These are phyloP conservation scores for Bovichtus variegatus DNA, from an alignment of 2,797 vertebrate species.

Conservation along the genomic window DNA sequence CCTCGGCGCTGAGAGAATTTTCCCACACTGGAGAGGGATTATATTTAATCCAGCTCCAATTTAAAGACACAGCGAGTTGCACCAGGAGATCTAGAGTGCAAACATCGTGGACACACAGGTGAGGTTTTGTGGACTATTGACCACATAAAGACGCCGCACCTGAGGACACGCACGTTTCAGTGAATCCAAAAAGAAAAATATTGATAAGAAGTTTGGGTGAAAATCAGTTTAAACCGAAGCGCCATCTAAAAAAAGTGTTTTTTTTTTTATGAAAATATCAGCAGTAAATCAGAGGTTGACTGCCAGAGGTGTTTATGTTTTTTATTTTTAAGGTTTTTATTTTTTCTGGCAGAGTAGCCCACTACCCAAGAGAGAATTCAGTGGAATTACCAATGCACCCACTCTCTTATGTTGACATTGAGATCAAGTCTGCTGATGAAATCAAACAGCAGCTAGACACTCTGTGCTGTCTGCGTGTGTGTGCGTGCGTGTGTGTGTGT, in stretches of 20 bases:
- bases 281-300: constrained; percentile 3
- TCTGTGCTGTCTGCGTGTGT: constrained; percentile 5
- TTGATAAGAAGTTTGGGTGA: too few relatives aligned
- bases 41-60: constrained; percentile 52
- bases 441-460: constrained; percentile 52
- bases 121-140: not conserved
- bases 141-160: too few relatives aligned
- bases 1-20: constrained; percentile 20
- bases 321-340: not conserved
- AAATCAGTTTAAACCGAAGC: not conserved
- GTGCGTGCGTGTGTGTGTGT: constrained; percentile 15
- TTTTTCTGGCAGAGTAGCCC: constrained; percentile 16
- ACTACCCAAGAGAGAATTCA: constrained; percentile 30
- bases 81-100: constrained; percentile 6
- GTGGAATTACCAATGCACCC: constrained; percentile 50
- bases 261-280: not conserved
- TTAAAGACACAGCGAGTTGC: constrained; percentile 37
- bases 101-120: constrained; percentile 9
- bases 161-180: not conserved
- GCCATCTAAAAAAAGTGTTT: not conserved
- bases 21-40: constrained; percentile 32
- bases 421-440: constrained; percentile 56
- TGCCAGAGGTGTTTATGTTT: constrained; percentile 14
- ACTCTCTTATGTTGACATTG: constrained; percentile 38
- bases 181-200: not conserved